These are phyloP conservation scores for Zaprionus bogoriensis DNA, from an alignment of 2,888 invertebrate species.

Conservation along the genomic window DNA sequence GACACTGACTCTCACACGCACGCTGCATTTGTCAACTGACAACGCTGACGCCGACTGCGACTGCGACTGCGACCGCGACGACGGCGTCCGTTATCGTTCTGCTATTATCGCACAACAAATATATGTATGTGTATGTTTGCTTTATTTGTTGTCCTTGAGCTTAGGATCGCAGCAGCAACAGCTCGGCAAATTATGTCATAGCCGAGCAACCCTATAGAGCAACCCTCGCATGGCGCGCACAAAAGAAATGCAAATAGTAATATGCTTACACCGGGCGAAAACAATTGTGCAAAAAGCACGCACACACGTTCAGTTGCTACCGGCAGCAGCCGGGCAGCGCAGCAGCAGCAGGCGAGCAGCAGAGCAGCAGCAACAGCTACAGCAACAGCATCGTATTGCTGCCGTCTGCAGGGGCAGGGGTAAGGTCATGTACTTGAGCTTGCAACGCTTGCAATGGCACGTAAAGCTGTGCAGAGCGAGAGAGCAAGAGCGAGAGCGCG, in stretches of 20 bases:
- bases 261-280: constrained; percentile 41
- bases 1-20: constrained; percentile 7
- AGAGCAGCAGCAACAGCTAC: constrained; percentile 11
- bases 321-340: constrained; percentile 43
- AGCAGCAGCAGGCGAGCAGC: constrained; percentile 15
- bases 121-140: constrained; percentile 5
- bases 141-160: constrained; percentile 58
- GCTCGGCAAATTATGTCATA: constrained; percentile 47
- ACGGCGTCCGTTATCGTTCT: constrained; percentile 56
- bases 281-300: constrained; percentile 50
- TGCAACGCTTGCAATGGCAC: constrained; percentile 60
- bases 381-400: constrained; percentile 35
- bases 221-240: constrained; percentile 29
- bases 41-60: constrained; percentile 25
- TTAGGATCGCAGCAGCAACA: constrained; percentile 32
- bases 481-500: background rate
- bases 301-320: constrained; percentile 45
- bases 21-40: constrained; percentile 28
- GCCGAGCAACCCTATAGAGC: constrained; percentile 37
- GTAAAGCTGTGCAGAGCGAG: constrained; percentile 43
- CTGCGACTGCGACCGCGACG: background rate
- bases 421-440: constrained; percentile 78
- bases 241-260: constrained; percentile 73
- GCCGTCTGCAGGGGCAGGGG: constrained; percentile 67
- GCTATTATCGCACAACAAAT: constrained; percentile 46